Evolutionary conservation across 2,797 vertebrate genomes (phyloP).

Genomic region (Salmo trutta): DNA sequence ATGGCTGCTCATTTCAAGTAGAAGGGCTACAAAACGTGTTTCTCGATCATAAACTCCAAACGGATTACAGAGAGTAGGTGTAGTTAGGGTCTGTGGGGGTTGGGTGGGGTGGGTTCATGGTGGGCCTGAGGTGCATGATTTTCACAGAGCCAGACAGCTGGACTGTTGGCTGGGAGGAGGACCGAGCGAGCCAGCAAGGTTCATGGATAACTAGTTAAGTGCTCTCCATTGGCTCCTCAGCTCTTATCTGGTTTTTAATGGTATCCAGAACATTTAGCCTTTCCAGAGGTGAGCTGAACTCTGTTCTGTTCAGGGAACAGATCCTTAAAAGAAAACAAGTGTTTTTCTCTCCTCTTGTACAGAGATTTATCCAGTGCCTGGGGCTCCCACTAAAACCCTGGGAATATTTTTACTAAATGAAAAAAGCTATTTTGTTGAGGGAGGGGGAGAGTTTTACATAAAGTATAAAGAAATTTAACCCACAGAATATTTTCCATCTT

Average conservation of each 20-base stretch:
- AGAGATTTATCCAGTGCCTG: constrained; percentile 73
- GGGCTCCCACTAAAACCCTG: constrained; percentile 54
- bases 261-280: constrained; percentile 47
- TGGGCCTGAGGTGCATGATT: constrained; percentile 41
- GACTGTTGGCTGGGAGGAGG: constrained; percentile 71
- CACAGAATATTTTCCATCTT: constrained; percentile 53
- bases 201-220: constrained; percentile 39
- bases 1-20: constrained; percentile 47
- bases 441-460: constrained; percentile 49
- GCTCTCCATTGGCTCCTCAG: constrained; percentile 34
- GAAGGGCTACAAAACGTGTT: constrained; percentile 37
- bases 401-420: constrained; percentile 68
- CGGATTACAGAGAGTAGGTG: constrained; percentile 38
- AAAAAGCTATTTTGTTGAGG: constrained; percentile 71
- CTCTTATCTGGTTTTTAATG: constrained; percentile 27
- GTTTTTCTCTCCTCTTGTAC: constrained; percentile 61
- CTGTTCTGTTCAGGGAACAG: too few relatives aligned
- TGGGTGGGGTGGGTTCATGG: not conserved
- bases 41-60: constrained; percentile 30
- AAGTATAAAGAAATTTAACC: constrained; percentile 52
- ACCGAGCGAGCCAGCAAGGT: constrained; percentile 40
- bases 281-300: constrained; percentile 24
- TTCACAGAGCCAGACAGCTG: constrained; percentile 72
- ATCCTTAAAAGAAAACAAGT: too few relatives aligned
- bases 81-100: constrained; percentile 22